Conservation (phyloP, 2,888 invertebrate species). For the Athrips mouffetella region DNA sequence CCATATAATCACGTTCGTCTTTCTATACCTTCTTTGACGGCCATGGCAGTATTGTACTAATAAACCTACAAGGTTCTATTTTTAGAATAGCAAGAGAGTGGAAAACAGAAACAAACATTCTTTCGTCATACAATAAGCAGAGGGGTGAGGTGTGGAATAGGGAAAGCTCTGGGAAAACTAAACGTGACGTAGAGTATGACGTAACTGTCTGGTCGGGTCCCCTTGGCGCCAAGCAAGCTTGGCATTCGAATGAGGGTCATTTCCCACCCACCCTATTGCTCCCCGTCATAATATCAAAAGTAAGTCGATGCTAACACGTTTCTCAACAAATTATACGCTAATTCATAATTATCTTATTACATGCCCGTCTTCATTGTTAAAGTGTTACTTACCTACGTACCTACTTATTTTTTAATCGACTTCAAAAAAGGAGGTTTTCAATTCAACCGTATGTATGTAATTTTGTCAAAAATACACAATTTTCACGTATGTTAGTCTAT, state of each 20-base stretch:
- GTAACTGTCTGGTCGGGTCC: constrained; percentile 13
- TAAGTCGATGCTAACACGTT: background rate
- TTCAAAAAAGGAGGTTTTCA: too few species aligned
- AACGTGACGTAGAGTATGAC: constrained; percentile 13
- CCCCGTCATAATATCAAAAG: background rate
- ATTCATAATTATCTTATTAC: too few species aligned
- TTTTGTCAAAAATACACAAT: too few species aligned
- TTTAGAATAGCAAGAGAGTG: too few species aligned
- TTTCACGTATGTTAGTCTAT: too few species aligned
- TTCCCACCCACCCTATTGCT: background rate
- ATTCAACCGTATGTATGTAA: background rate
- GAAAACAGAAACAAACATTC: too few species aligned
- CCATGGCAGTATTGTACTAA: too few species aligned
- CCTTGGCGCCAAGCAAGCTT: constrained; percentile 16
- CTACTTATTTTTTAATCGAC: background rate
- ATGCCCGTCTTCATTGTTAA: background rate
- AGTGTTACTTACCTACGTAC: background rate
- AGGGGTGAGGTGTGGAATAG: background rate
- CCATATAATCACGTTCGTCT: too few species aligned
- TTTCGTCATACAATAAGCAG: constrained; percentile 10
- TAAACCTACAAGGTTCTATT: too few species aligned
- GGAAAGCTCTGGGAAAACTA: background rate
- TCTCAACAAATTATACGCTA: background rate
- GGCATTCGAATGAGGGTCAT: constrained; percentile 8
- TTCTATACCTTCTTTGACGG: too few species aligned